Percentiles rank a stretch among this genome's conserved stretches.
phyloP scores from a whole-genome alignment of 37 sponge, comb jelly and placozoan species.

The Chondrosia reniformis region DNA sequence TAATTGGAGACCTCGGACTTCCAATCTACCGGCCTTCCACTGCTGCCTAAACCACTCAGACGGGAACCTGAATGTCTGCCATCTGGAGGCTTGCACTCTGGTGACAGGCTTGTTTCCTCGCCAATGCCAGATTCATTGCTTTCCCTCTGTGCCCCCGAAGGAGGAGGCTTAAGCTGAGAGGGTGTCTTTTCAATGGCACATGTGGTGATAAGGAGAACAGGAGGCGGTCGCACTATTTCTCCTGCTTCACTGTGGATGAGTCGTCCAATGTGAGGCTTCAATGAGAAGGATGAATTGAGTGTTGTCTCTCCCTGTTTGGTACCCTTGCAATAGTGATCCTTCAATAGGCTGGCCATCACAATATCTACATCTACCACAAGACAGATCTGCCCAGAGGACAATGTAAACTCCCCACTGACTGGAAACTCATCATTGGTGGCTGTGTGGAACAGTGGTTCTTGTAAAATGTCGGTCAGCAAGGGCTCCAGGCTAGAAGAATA shows the following conservation, averaged over 20 bases:
- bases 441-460: neutral
- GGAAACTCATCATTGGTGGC: neutral
- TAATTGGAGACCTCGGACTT: slow-evolving; percentile 3
- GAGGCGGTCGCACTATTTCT: slow-evolving; percentile 6
- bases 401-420: too few species aligned
- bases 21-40: neutral
- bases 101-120: neutral
- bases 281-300: neutral
- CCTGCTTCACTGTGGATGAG: neutral
- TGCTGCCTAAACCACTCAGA: too few species aligned
- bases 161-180: too few species aligned
- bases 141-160: neutral
- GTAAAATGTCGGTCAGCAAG: neutral
- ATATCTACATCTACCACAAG: neutral
- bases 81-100: neutral
- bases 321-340: slow-evolving; percentile 10
- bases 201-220: slow-evolving; percentile 7
- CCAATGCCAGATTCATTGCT: neutral
- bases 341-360: slow-evolving; percentile 3
- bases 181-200: too few species aligned
- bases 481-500: neutral
- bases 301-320: slow-evolving; percentile 7
- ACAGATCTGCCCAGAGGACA: neutral
- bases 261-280: neutral
- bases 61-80: too few species aligned